Conservation (phyloP, 1,140 invertebrate genomes). For the Idris sp. region DNA sequence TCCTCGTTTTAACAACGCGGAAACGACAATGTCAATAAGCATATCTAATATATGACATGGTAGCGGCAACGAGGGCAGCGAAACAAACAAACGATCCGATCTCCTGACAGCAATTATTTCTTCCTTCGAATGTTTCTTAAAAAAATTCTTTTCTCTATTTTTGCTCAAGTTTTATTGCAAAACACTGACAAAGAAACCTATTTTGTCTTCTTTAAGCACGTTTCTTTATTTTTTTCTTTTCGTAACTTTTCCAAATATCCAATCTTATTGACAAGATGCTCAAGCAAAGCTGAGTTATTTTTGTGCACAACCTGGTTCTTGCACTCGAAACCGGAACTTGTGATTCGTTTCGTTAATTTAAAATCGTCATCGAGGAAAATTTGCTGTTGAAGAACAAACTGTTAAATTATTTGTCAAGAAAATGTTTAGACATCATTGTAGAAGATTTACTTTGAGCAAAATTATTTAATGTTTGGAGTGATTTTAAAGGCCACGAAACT, state of each 20-base stretch:
- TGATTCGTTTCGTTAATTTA: slow-evolving; percentile 25
- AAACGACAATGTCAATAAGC: slow-evolving; percentile 25
- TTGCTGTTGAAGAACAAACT: no score
- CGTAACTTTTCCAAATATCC: slow-evolving; percentile 6
- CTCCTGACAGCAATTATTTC: slow-evolving; percentile 8
- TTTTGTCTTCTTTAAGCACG: slow-evolving; percentile 6
- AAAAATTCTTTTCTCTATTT: no score
- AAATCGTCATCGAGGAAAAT: no score
- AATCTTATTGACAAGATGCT: slow-evolving; percentile 22
- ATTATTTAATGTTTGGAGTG: no score
- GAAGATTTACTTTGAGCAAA: no score
- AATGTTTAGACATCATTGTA: no score
- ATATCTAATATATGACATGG: slow-evolving; percentile 2
- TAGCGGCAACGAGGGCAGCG: neutral
- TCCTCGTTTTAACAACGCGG: slow-evolving; percentile 9
- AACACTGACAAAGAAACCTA: no score
- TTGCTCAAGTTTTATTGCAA: no score
- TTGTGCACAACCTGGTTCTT: slow-evolving; percentile 29
- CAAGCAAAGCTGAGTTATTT: slow-evolving; percentile 31
- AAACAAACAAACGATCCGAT: slow-evolving; percentile 9
- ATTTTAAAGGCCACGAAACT: no score
- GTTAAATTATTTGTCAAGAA: no score
- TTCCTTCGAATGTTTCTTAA: slow-evolving; percentile 6
- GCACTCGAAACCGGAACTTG: neutral
- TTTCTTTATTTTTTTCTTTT: slow-evolving; percentile 8